Conservation (phyloP, 2,888 invertebrate species). For the Drosophila macrospina region DNA sequence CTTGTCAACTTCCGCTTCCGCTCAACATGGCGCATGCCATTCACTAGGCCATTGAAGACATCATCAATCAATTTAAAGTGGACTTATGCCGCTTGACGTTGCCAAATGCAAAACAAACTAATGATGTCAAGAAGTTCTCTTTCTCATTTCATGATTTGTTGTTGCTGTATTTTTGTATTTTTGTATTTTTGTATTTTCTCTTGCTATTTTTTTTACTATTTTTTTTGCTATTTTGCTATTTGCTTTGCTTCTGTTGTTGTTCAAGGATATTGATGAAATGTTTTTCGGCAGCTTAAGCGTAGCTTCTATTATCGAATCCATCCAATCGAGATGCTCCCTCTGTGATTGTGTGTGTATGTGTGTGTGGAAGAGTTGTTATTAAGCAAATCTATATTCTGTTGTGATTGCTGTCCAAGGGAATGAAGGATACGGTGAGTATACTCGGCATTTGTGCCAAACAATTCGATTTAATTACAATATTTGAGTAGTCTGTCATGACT, state of each 20-base stretch:
- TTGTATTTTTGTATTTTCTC: not conserved
- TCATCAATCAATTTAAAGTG: conserved; percentile 75
- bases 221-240: too few relatives aligned
- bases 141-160: not conserved
- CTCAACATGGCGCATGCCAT: conserved; percentile 20
- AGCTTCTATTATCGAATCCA: conserved; percentile 1
- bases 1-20: conserved; percentile 35
- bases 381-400: conserved; percentile 12
- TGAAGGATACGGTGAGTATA: not conserved
- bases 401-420: conserved; percentile 1
- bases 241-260: not conserved
- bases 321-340: not conserved
- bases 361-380: conserved; percentile 4
- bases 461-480: conserved; percentile 60
- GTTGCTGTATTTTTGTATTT: not conserved
- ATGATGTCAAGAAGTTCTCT: conserved; percentile 56
- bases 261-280: conserved; percentile 30
- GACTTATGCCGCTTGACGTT: conserved; percentile 58
- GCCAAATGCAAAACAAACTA: conserved; percentile 68
- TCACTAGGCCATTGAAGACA: conserved; percentile 34
- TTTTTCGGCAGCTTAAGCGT: conserved; percentile 15
- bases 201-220: conserved; percentile 1
- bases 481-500: conserved; percentile 11
- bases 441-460: conserved; percentile 18
- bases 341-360: not conserved